A percentile compares a stretch with the other conserved stretches of the same genome.
phyloP scores from a whole-genome alignment of 2,888 invertebrate genomes.

The Epinotia ramella region DNA sequence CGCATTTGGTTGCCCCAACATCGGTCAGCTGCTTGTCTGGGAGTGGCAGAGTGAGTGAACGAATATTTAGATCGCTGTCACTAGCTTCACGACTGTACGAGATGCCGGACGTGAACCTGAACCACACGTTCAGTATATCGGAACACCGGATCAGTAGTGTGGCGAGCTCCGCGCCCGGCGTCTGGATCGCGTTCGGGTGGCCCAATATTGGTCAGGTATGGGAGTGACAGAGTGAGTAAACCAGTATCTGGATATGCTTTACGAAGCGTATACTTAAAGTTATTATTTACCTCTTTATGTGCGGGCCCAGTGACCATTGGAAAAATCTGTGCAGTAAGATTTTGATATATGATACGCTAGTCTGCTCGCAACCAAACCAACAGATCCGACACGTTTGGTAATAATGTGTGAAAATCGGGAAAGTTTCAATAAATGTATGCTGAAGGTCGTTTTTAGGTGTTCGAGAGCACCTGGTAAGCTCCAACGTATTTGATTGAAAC shows the following conservation, averaged over 20 bases:
- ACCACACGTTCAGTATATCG: constrained; percentile 95
- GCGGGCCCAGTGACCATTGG: too few relatives aligned
- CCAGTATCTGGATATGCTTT: neutral
- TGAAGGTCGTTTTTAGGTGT: too few relatives aligned
- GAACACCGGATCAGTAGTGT: constrained; percentile 93
- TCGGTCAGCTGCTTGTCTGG: constrained; percentile 99
- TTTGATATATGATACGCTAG: too few relatives aligned
- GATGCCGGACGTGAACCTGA: constrained; percentile 96
- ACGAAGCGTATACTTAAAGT: too few relatives aligned
- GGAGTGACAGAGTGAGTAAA: constrained; percentile 97
- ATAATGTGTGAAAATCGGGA: too few relatives aligned
- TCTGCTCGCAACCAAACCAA: too few relatives aligned
- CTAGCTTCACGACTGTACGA: constrained; percentile 87
- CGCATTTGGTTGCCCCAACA: constrained; percentile 93
- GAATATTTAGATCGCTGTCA: neutral
- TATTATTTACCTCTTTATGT: too few relatives aligned
- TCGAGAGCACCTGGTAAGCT: too few relatives aligned
- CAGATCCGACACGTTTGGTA: too few relatives aligned
- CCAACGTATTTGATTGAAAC: too few relatives aligned
- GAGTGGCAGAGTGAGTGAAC: constrained; percentile 96
- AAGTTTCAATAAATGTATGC: too few relatives aligned
- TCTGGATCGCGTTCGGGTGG: constrained; percentile 98
- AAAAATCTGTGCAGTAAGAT: too few relatives aligned
- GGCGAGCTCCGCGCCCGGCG: constrained; percentile 93
- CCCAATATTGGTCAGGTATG: constrained; percentile 97